Evolutionary conservation across 2,113 vertebrate genomes (phyloP).

Genomic region (Scomber japonicus): DNA sequence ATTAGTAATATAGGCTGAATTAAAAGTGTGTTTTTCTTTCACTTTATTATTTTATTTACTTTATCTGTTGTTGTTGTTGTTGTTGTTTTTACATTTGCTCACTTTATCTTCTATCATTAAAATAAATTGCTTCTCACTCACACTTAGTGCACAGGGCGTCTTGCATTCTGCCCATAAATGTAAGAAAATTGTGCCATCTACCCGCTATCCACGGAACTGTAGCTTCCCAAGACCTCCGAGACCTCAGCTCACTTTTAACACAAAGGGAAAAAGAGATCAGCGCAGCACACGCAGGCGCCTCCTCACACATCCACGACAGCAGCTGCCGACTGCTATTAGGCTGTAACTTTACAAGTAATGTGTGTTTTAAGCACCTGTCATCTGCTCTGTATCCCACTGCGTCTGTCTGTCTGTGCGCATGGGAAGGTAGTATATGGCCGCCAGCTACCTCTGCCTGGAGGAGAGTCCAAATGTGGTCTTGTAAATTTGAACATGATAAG

Average conservation of each 20-base stretch:
- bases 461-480: conserved; percentile 14
- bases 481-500: conserved; percentile 25
- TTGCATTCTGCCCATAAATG: conserved; percentile 93
- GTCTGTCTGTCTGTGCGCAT: conserved; percentile 36
- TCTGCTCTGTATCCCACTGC: conserved; percentile 52
- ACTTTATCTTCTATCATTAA: conserved; percentile 82
- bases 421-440: conserved; percentile 11
- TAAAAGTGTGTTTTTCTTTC: background rate
- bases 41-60: background rate
- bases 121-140: conserved; percentile 91
- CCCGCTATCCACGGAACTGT: conserved; percentile 98
- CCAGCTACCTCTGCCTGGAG: conserved; percentile 14
- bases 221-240: conserved; percentile 91
- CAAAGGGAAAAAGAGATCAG: conserved; percentile 72
- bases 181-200: conserved; percentile 99
- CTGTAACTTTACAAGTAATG: conserved; percentile 72
- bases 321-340: conserved; percentile 69
- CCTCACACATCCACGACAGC: conserved; percentile 50
- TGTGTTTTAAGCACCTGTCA: conserved; percentile 74
- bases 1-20: background rate
- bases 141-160: conserved; percentile 88
- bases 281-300: conserved; percentile 63
- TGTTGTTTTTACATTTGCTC: conserved; percentile 53
- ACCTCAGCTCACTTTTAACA: conserved; percentile 88
- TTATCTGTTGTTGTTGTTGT: conserved; percentile 42